Evolutionary conservation across 2,113 vertebrate genomes (phyloP).

Genomic region (Origma solitaria): DNA sequence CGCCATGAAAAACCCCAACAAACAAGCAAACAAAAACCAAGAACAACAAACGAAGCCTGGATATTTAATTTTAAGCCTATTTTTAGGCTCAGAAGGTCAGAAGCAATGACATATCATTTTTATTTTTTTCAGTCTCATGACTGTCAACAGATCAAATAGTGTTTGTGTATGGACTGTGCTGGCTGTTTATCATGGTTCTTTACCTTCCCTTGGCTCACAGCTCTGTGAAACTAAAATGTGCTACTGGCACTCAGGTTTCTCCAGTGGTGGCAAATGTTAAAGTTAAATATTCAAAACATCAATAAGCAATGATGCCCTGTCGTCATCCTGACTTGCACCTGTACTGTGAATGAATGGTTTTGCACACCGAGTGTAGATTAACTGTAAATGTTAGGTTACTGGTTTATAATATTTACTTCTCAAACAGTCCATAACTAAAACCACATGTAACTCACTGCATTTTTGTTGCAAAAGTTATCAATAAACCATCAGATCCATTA

Average conservation of each 20-base stretch:
- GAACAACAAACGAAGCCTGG: background rate
- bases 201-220: background rate
- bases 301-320: background rate
- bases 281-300: background rate
- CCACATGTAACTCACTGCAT: background rate
- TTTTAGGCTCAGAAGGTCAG: background rate
- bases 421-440: background rate
- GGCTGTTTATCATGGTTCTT: background rate
- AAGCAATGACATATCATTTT: background rate
- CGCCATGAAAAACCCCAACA: background rate
- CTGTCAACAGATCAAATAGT: background rate
- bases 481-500: background rate
- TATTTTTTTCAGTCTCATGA: background rate
- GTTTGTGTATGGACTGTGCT: background rate
- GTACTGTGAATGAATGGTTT: background rate
- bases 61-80: background rate
- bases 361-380: constrained; percentile 1
- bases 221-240: background rate
- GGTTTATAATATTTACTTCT: background rate
- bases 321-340: background rate
- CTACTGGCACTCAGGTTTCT: constrained; percentile 15
- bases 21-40: background rate
- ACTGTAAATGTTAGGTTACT: background rate
- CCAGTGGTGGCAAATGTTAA: background rate
- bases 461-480: background rate